Conservation (phyloP, 2,797 vertebrate species). For the Ctenochaetus hawaiiensis region DNA sequence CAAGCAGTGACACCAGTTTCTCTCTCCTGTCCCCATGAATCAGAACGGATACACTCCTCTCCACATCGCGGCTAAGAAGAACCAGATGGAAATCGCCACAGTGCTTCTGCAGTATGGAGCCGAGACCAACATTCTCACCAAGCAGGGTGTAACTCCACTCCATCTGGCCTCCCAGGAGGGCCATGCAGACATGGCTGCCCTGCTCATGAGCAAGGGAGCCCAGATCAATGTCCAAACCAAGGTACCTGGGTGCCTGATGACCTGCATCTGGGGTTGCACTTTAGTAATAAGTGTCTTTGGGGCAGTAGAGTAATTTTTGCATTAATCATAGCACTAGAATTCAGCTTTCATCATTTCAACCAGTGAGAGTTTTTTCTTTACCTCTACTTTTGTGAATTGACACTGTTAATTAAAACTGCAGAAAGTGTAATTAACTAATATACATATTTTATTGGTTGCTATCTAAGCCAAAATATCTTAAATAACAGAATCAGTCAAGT, state of each 20-base stretch:
- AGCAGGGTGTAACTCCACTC: conserved; percentile 95
- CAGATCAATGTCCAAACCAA: conserved; percentile 92
- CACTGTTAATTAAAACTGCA: neutral
- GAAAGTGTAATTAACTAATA: neutral
- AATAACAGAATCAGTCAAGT: neutral
- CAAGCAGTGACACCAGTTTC: neutral
- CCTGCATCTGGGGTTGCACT: no score
- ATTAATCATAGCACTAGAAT: no score
- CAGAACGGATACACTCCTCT: conserved; percentile 97
- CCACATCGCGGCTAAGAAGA: conserved; percentile 97
- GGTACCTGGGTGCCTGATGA: conserved; percentile 75
- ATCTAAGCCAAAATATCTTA: neutral
- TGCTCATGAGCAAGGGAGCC: conserved; percentile 93
- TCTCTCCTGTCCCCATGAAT: neutral
- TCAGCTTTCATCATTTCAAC: no score
- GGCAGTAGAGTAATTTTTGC: no score
- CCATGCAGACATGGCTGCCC: conserved; percentile 92
- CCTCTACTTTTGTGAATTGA: no score
- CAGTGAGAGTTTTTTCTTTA: no score
- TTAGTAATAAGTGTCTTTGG: no score
- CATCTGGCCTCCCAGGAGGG: conserved; percentile 98
- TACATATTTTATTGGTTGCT: neutral
- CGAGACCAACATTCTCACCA: conserved; percentile 92
- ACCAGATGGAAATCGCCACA: conserved; percentile 92
- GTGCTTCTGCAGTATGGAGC: conserved; percentile 91